Evolutionary conservation across 1,140 invertebrate genomes (phyloP).

Genomic region (Drosophila sturtevanti): DNA sequence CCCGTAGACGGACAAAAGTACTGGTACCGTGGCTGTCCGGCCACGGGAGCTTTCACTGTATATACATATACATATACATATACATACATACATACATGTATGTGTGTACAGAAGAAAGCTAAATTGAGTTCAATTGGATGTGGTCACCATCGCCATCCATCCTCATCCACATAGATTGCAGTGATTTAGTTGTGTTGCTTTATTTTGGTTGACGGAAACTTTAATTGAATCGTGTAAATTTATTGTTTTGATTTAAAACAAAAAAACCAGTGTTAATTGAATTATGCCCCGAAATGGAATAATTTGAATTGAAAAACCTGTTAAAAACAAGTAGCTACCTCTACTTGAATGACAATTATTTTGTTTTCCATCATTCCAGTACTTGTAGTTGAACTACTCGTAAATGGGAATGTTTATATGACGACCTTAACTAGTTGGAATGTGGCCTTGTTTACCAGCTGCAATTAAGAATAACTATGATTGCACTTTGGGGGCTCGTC

Average conservation of each 20-base stretch:
- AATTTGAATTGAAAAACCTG: slow-evolving; percentile 2
- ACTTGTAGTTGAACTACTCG: neutral
- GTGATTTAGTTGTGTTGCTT: slow-evolving; percentile 34
- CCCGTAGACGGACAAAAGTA: too few relatives aligned
- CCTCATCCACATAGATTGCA: neutral
- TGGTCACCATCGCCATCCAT: slow-evolving; percentile 22
- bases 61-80: neutral
- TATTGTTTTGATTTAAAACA: slow-evolving; percentile 28
- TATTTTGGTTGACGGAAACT: slow-evolving; percentile 50
- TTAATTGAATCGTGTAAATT: slow-evolving; percentile 69
- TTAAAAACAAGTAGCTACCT: neutral
- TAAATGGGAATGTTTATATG: neutral
- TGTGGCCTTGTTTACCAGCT: neutral
- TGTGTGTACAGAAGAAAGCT: neutral
- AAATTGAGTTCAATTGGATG: slow-evolving; percentile 61
- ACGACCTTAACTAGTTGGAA: neutral
- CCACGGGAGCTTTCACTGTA: too few relatives aligned
- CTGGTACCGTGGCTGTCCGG: too few relatives aligned
- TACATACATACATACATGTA: too few relatives aligned
- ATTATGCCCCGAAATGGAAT: slow-evolving; percentile 8
- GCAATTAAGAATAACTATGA: neutral
- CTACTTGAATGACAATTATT: neutral
- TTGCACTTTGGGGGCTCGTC: neutral
- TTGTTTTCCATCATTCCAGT: slow-evolving; percentile 2
- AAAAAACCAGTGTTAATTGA: slow-evolving; percentile 33